Percentiles rank a stretch among this genome's conserved stretches.
phyloP scores from a whole-genome alignment of 2,888 invertebrate genomes.

The Pocota personata region DNA sequence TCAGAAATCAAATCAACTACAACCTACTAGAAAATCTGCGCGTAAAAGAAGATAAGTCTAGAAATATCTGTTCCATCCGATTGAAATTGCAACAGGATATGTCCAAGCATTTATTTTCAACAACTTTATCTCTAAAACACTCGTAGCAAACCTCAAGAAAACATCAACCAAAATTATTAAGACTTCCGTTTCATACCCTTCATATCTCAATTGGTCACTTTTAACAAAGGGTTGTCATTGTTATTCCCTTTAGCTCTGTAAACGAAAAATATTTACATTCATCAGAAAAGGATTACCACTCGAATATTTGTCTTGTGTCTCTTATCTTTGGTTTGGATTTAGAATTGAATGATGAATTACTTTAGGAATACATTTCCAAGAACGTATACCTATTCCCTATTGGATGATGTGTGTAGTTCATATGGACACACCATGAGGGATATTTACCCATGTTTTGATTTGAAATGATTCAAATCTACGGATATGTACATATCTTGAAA shows the following conservation, averaged over 20 bases:
- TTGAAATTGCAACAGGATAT: background rate
- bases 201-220: conserved; percentile 19
- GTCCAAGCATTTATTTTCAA: background rate
- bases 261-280: conserved; percentile 59
- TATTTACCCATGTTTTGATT: background rate
- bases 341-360: conserved; percentile 25
- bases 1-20: too few relatives aligned
- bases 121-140: background rate
- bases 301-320: conserved; percentile 28
- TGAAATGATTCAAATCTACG: background rate
- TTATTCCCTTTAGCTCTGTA: background rate
- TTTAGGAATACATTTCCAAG: conserved; percentile 1
- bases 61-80: too few relatives aligned
- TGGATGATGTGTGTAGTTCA: background rate
- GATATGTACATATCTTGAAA: too few relatives aligned
- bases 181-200: conserved; percentile 33
- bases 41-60: too few relatives aligned
- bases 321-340: conserved; percentile 16
- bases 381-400: background rate
- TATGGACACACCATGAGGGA: background rate
- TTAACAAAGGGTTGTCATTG: conserved; percentile 23
- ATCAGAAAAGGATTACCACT: conserved; percentile 38
- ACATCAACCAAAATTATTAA: background rate
- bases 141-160: background rate
- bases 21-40: too few relatives aligned